Evolutionary conservation across 1,140 invertebrate species (phyloP).

Genomic region (Tigriopus japonicus): DNA sequence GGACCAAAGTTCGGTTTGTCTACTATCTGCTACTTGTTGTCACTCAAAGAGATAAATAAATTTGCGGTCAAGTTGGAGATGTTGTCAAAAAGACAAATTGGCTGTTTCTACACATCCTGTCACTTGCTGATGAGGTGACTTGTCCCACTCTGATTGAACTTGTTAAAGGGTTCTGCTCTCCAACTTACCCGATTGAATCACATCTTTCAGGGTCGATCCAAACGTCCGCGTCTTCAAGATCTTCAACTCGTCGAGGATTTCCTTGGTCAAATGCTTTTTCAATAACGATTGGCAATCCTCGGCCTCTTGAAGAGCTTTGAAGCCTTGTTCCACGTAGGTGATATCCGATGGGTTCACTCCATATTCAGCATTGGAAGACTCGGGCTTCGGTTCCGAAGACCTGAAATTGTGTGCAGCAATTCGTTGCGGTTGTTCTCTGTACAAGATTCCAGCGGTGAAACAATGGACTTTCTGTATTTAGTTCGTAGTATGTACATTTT

Average conservation of each 20-base stretch:
- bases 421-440: too few relatives aligned
- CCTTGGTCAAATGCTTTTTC: conserved; percentile 79
- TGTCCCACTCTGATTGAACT: too few relatives aligned
- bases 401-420: too few relatives aligned
- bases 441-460: too few relatives aligned
- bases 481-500: too few relatives aligned
- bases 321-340: background rate
- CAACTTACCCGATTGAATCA: conserved; percentile 57
- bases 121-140: too few relatives aligned
- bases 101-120: background rate
- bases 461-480: too few relatives aligned
- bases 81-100: background rate
- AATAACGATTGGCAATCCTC: conserved; percentile 73
- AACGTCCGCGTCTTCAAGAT: conserved; percentile 65
- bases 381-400: too few relatives aligned
- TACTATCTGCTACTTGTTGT: conserved; percentile 17
- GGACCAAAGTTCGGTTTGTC: too few relatives aligned
- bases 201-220: conserved; percentile 69
- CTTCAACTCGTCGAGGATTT: conserved; percentile 74
- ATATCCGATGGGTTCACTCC: too few relatives aligned
- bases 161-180: too few relatives aligned
- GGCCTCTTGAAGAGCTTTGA: conserved; percentile 27
- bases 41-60: background rate
- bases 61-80: background rate
- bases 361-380: too few relatives aligned